Evolutionary conservation across 1,140 invertebrate genomes (phyloP), one percentile per base, ranked within the genome.

Genomic region (Hylaeus anthracinus): DNA sequence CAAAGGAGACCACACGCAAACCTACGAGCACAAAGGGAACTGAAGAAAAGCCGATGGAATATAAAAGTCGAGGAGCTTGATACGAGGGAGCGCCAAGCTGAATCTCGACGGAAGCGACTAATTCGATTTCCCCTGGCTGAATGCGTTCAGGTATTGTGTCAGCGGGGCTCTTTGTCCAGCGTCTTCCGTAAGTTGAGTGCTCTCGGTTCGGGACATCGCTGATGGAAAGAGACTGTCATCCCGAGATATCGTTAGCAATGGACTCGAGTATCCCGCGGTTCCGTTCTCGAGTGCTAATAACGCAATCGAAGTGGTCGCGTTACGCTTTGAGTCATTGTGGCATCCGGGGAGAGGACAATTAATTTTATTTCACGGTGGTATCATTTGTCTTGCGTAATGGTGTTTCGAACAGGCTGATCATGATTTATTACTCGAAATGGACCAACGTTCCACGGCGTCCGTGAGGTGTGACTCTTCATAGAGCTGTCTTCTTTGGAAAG

Each of bases 111-210:
- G 51, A 69, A 45, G 45, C 4, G 58, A 60, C 48, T 72, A 84
- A 85, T 80, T 77, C 53, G 72, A 85, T 85, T 85, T 77, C 37
- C 26, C 9, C 39, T 63, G 58, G 71, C 51, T 39, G 15, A 78
- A 81, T 84, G 63, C 56, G 39, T 72, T 43, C 43, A 26, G 43
- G 6, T 39, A 43, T 37, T 15, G 55, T 39, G 43, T 48, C n/a
- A 58, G 5, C 26, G 55, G 6, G 48, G 1, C 5, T 69, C 72
- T 83, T 81, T 84, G 64, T 84, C 39, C 37, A 12, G 3, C 56
- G 37, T 14, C 37, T 48, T 26, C n/a, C 14, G 51, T 64, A 51
- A 69, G 48, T 45, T 39, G 48, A 65, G 63, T 63, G 65, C 60
- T 41, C 53, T 70, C 39, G 39, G n/a, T 14, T 84, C 60, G 41